phyloP scores from a whole-genome alignment of 2,113 vertebrate genomes.

The Bombycilla garrulus region DNA sequence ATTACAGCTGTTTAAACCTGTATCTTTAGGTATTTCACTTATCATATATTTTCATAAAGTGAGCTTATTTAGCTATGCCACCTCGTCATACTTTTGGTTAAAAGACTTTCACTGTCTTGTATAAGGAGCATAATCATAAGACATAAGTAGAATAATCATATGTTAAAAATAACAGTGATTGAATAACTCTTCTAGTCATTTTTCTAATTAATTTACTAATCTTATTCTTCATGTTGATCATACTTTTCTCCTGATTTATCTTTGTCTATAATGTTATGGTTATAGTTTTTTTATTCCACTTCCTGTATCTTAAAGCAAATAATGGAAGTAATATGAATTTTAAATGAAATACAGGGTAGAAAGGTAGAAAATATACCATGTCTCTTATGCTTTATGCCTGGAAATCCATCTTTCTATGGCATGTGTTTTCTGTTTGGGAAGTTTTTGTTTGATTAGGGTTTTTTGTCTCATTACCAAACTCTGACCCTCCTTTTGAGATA shows the following conservation, averaged over 20 bases:
- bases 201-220: not conserved
- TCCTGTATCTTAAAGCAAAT: not conserved
- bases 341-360: not conserved
- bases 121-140: no score
- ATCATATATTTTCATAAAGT: not conserved
- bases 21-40: not conserved
- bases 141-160: not conserved
- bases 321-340: not conserved
- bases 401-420: not conserved
- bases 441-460: not conserved
- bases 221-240: not conserved
- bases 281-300: not conserved
- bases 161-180: not conserved
- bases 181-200: not conserved
- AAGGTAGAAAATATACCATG: not conserved
- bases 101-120: not conserved
- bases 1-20: not conserved
- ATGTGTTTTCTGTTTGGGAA: not conserved
- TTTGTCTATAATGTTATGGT: not conserved
- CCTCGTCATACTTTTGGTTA: not conserved
- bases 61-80: not conserved
- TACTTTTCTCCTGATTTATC: not conserved
- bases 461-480: not conserved
- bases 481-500: not conserved
- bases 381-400: not conserved